These are phyloP conservation scores for Myotis lucifugus DNA, from an alignment of 2,113 vertebrate genomes.

Conservation along the genomic window DNA sequence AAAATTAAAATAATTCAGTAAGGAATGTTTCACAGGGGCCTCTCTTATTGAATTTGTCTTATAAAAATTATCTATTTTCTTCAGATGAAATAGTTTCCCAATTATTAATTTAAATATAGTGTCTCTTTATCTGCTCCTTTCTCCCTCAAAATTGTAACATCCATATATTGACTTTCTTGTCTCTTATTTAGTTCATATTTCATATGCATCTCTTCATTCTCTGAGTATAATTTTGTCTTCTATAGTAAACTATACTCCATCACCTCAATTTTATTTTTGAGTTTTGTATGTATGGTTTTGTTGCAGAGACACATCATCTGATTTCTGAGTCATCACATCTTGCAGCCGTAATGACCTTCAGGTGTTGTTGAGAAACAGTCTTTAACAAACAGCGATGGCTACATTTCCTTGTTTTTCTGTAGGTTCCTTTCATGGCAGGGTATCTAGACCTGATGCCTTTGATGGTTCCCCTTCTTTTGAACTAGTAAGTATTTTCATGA, in stretches of 20 bases:
- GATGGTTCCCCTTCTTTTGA: background rate
- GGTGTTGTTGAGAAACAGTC: background rate
- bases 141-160: background rate
- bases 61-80: background rate
- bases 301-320: background rate
- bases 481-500: background rate
- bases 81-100: background rate
- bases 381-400: background rate
- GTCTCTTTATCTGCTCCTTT: background rate
- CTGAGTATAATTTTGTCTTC: constrained; percentile 4
- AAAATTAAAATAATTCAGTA: background rate
- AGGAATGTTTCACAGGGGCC: background rate
- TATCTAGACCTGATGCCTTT: background rate
- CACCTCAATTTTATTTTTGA: background rate
- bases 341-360: background rate
- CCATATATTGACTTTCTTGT: background rate
- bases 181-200: background rate
- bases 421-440: background rate
- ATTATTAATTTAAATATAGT: background rate
- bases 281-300: background rate
- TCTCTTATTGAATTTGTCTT: background rate
- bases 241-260: background rate
- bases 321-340: background rate
- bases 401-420: background rate
- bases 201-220: background rate